These are phyloP conservation scores for Athripsodes cinereus DNA, from an alignment of 2,888 invertebrate species.

Conservation along the genomic window DNA sequence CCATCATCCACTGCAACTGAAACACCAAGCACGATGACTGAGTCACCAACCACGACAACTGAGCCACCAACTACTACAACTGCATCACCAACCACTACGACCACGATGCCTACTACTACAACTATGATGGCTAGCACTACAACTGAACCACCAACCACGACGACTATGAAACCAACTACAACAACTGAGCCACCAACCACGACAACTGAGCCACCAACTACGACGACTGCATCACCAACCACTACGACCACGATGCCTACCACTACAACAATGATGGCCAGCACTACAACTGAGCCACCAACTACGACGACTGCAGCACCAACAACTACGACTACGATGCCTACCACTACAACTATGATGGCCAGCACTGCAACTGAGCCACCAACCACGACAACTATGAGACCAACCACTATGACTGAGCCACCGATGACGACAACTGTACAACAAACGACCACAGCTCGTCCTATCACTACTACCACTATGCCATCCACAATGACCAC, in stretches of 20 bases:
- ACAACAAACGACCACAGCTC: too few species aligned
- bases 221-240: conserved; percentile 23
- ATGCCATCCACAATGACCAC: conserved; percentile 17
- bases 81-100: conserved; percentile 8
- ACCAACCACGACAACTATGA: conserved; percentile 17
- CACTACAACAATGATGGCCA: background rate
- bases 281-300: conserved; percentile 4
- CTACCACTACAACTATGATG: background rate
- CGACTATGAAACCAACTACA: background rate
- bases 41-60: conserved; percentile 17
- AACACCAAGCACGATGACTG: conserved; percentile 24
- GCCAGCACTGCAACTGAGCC: background rate
- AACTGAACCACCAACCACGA: background rate
- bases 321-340: background rate
- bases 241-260: conserved; percentile 24
- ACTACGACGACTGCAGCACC: background rate
- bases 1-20: conserved; percentile 29
- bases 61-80: background rate
- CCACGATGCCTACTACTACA: background rate
- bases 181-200: conserved; percentile 1
- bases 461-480: conserved; percentile 27
- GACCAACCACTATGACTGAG: conserved; percentile 24
- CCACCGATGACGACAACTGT: too few species aligned
- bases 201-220: conserved; percentile 23
- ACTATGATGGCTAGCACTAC: background rate